Conservation (phyloP, 2,113 vertebrate species). For the Solenodon paradoxus region DNA sequence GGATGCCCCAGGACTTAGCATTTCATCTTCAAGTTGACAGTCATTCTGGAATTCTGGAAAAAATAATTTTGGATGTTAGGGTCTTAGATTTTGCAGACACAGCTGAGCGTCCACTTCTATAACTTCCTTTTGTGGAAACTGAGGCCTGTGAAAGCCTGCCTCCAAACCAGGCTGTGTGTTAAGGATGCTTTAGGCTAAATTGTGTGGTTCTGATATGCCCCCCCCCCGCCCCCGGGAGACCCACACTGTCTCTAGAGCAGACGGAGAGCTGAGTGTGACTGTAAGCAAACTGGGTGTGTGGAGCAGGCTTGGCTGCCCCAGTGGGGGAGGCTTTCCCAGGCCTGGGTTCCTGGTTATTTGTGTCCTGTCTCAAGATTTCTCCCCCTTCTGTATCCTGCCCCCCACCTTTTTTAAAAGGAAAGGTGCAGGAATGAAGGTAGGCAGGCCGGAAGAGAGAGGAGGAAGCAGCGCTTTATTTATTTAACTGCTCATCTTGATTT, state of each 20-base stretch:
- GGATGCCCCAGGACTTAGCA: not conserved
- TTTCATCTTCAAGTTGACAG: not conserved
- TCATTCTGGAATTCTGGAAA: not conserved
- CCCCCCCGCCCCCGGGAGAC: not conserved
- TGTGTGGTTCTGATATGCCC: not conserved
- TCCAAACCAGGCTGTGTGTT: not conserved
- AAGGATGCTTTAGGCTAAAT: not conserved
- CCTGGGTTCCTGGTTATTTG: not conserved
- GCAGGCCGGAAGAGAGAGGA: too few species aligned
- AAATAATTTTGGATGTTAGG: constrained; percentile 16
- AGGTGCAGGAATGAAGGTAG: too few species aligned
- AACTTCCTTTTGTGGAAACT: not conserved
- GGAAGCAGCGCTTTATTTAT: too few species aligned
- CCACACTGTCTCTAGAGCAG: not conserved
- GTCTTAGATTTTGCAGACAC: not conserved
- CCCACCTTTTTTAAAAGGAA: too few species aligned
- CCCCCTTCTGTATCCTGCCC: too few species aligned
- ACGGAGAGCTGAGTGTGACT: constrained; percentile 35
- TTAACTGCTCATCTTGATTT: too few species aligned
- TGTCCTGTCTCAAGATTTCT: not conserved
- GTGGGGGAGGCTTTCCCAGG: not conserved
- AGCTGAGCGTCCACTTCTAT: not conserved
- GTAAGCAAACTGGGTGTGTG: constrained; percentile 18
- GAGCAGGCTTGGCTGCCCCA: constrained; percentile 27
- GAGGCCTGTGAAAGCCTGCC: not conserved